Conservation (phyloP, 2,113 vertebrate genomes). For the Neolamprologus toae region DNA sequence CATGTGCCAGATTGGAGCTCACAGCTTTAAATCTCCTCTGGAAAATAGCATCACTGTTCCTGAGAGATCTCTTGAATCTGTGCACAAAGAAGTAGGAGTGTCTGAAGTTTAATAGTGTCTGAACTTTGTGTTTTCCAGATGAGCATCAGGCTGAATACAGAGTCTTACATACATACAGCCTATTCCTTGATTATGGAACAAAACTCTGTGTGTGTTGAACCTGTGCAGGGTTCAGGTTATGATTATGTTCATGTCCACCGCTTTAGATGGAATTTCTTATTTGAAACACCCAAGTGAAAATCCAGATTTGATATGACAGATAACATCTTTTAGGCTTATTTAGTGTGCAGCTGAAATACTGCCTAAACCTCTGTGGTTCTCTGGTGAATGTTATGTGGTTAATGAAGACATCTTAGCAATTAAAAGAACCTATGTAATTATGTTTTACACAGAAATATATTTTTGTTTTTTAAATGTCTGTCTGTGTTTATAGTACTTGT, state of each 20-base stretch:
- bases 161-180: not conserved
- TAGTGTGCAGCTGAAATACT: not conserved
- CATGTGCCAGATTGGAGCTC: not conserved
- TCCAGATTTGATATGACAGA: not conserved
- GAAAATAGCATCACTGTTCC: not conserved
- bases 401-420: not conserved
- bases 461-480: not conserved
- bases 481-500: not conserved
- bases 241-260: fast-evolving
- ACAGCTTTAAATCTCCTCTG: fast-evolving
- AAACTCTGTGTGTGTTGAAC: not conserved
- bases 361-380: not conserved
- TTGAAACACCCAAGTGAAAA: fast-evolving
- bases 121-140: not conserved
- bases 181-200: not conserved
- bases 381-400: not conserved
- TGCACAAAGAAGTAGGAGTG: not conserved
- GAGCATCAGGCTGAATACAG: not conserved
- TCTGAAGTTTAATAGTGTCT: not conserved
- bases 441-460: not conserved
- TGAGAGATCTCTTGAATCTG: not conserved
- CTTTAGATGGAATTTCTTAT: not conserved
- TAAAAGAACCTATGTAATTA: not conserved
- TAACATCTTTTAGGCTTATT: not conserved
- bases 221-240: not conserved